phyloP scores from a whole-genome alignment of 2,888 invertebrate genomes.

The Pasiphila rectangulata region DNA sequence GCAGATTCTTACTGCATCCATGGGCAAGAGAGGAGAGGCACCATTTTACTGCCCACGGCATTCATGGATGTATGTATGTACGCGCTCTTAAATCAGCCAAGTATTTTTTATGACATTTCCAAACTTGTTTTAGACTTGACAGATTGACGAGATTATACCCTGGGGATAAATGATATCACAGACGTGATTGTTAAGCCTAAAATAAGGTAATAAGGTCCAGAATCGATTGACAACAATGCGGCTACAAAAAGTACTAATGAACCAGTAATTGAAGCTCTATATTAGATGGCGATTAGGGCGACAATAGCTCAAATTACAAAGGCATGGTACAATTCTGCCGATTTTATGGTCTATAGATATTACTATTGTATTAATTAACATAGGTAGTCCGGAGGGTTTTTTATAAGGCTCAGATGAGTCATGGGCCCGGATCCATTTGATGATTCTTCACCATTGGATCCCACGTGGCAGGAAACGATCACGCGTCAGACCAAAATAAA shows the following conservation, averaged over 20 bases:
- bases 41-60: no score
- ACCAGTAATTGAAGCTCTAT: conserved; percentile 26
- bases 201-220: conserved; percentile 1
- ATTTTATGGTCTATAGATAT: background rate
- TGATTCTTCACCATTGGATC: no score
- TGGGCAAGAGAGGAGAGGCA: no score
- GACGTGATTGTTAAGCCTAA: conserved; percentile 1
- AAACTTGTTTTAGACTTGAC: conserved; percentile 45
- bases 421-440: no score
- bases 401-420: no score
- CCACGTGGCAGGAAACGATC: no score
- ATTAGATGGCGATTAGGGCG: conserved; percentile 13
- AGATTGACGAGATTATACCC: conserved; percentile 44
- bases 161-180: conserved; percentile 35
- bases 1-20: no score
- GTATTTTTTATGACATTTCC: conserved; percentile 32
- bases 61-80: no score
- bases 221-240: conserved; percentile 2
- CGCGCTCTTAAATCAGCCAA: conserved; percentile 20
- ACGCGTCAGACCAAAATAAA: no score
- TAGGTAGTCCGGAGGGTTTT: no score
- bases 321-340: background rate
- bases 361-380: no score
- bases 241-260: background rate
- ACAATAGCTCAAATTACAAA: conserved; percentile 22